A percentile compares a stretch with the other conserved stretches of the same genome.
phyloP scores from a whole-genome alignment of 2,113 vertebrate genomes.

The Blennius ocellaris region DNA sequence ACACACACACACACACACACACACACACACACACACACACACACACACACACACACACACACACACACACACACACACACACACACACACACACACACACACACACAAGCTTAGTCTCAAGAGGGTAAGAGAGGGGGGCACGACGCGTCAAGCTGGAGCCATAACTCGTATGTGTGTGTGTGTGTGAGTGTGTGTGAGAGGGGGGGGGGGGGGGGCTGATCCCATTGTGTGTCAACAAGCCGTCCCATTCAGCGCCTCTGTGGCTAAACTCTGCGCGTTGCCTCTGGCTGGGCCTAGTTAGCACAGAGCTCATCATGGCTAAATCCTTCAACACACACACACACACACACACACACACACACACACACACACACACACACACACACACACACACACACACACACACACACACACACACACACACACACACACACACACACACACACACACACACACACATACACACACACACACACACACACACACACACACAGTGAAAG shows the following conservation, averaged over 20 bases:
- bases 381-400: conserved; percentile 52
- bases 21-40: too few species aligned
- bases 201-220: conserved; percentile 51
- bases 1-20: too few species aligned
- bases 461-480: conserved; percentile 45
- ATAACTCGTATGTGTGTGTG: conserved; percentile 66
- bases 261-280: conserved; percentile 81
- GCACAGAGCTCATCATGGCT: conserved; percentile 68
- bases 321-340: conserved; percentile 66
- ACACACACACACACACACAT: conserved; percentile 49
- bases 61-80: background rate
- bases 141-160: conserved; percentile 84
- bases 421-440: conserved; percentile 51
- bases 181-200: conserved; percentile 2
- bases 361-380: conserved; percentile 44
- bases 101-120: conserved; percentile 49
- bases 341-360: conserved; percentile 35
- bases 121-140: conserved; percentile 67
- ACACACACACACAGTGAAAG: conserved; percentile 24
- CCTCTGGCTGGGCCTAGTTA: conserved; percentile 70
- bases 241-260: conserved; percentile 79
- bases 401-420: conserved; percentile 39
- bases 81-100: conserved; percentile 32
- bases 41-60: too few species aligned
- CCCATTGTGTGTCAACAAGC: conserved; percentile 83